A percentile compares a stretch with the other conserved stretches of the same genome.
phyloP scores from a whole-genome alignment of 2,113 vertebrate species.

The Pteronura brasiliensis region DNA sequence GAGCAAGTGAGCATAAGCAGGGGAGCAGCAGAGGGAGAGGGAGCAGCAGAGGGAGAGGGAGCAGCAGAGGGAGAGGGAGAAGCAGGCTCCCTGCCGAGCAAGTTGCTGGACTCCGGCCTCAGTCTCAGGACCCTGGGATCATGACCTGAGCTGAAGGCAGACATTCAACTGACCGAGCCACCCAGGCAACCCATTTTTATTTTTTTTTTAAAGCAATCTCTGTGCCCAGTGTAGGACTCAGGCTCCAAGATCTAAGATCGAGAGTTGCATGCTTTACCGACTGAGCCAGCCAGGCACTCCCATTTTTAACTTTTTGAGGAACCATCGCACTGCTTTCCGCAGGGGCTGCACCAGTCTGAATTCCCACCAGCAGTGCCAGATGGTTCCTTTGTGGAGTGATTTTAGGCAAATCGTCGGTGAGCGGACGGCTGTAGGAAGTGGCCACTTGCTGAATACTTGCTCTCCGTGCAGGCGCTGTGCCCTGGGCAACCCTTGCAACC shows the following conservation, averaged over 20 bases:
- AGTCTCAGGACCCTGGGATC: too few relatives aligned
- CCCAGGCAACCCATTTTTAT: neutral
- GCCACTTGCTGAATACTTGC: neutral
- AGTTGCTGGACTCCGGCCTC: too few relatives aligned
- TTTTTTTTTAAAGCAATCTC: neutral
- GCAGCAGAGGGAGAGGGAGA: too few relatives aligned
- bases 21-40: too few relatives aligned
- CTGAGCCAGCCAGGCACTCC: neutral
- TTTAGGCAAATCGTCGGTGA: neutral
- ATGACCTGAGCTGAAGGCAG: too few relatives aligned
- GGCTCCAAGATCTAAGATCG: neutral
- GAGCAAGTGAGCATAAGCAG: too few relatives aligned
- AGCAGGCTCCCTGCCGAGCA: too few relatives aligned
- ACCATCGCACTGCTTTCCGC: neutral
- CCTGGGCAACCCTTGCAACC: rapidly evolving
- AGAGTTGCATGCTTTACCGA: neutral
- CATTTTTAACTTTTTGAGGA: neutral
- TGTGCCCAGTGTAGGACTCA: neutral
- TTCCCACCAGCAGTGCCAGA: neutral
- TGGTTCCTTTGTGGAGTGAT: neutral
- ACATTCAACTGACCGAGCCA: neutral
- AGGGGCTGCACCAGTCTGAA: neutral
- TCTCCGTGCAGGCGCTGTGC: neutral
- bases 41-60: too few relatives aligned
- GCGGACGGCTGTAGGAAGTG: neutral